Conservation (phyloP, 2,113 vertebrate species). For the Casuarius casuarius region DNA sequence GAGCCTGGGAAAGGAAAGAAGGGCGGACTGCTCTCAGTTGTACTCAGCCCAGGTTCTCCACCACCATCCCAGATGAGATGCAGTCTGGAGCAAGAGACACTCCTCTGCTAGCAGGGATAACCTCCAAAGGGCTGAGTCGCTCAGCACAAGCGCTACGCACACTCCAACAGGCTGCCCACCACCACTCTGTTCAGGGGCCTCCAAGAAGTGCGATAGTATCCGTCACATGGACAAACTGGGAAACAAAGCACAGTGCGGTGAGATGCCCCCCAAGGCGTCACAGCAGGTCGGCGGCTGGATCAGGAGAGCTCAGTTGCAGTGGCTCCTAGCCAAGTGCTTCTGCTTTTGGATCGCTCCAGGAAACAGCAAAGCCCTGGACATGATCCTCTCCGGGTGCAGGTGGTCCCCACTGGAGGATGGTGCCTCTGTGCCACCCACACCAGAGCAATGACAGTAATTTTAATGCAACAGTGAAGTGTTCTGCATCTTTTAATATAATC, state of each 20-base stretch:
- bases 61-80: background rate
- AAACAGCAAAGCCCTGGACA: background rate
- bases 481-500: background rate
- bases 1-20: background rate
- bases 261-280: background rate
- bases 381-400: background rate
- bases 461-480: background rate
- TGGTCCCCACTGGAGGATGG: background rate
- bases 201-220: background rate
- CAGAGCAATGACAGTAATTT: background rate
- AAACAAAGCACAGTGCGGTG: rapidly evolving
- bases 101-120: background rate
- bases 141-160: background rate
- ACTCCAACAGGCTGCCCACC: background rate
- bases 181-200: background rate
- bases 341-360: background rate
- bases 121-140: background rate
- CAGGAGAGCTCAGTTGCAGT: background rate
- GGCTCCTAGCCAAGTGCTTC: background rate
- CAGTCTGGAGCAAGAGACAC: background rate
- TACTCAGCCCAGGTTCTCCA: background rate
- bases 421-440: background rate
- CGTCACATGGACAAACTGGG: background rate
- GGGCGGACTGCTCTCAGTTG: background rate
- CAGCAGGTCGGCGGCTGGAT: background rate